A percentile compares a stretch with the other conserved stretches of the same genome.
These are phyloP conservation scores for Hippocampus kuda DNA, from an alignment of 2,797 vertebrate genomes.

Conservation along the genomic window DNA sequence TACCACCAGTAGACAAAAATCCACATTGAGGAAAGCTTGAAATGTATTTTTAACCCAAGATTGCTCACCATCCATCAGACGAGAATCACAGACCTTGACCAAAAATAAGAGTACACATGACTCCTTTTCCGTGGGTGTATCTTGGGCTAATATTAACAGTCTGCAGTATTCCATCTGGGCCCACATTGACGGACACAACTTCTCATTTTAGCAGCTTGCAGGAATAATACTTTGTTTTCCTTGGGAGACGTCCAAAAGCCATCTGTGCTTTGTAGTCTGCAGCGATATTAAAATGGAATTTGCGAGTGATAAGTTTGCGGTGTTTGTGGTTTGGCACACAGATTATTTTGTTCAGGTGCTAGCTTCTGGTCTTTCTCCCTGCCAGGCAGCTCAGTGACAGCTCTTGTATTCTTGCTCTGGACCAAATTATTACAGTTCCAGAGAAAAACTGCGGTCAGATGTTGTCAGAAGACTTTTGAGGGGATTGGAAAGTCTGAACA, in stretches of 20 bases:
- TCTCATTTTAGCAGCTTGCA: slow-evolving; percentile 25
- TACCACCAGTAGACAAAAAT: background rate
- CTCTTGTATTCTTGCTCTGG: slow-evolving; percentile 35
- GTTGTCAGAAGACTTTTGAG: slow-evolving; percentile 10
- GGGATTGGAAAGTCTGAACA: slow-evolving; percentile 33
- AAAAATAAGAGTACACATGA: background rate
- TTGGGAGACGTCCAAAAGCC: slow-evolving; percentile 25
- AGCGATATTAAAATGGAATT: slow-evolving; percentile 17
- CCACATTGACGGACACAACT: slow-evolving; percentile 13
- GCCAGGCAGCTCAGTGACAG: slow-evolving; percentile 20
- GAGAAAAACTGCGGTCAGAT: slow-evolving; percentile 19
- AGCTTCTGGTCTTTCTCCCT: slow-evolving; percentile 41
- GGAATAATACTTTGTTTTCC: slow-evolving; percentile 27
- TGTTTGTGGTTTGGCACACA: slow-evolving; percentile 19
- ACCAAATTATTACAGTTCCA: slow-evolving; percentile 34
- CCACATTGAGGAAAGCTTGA: background rate
- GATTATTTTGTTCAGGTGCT: slow-evolving; percentile 6
- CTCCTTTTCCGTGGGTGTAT: slow-evolving; percentile 4
- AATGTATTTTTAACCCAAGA: background rate
- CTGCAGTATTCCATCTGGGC: slow-evolving; percentile 29
- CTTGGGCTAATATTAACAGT: slow-evolving; percentile 4
- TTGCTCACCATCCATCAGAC: background rate
- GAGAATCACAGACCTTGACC: background rate
- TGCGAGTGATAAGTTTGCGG: slow-evolving; percentile 11
- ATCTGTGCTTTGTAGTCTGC: slow-evolving; percentile 8